Evolutionary conservation across 2,888 invertebrate species (phyloP).

Genomic region (Acrobasis suavella): DNA sequence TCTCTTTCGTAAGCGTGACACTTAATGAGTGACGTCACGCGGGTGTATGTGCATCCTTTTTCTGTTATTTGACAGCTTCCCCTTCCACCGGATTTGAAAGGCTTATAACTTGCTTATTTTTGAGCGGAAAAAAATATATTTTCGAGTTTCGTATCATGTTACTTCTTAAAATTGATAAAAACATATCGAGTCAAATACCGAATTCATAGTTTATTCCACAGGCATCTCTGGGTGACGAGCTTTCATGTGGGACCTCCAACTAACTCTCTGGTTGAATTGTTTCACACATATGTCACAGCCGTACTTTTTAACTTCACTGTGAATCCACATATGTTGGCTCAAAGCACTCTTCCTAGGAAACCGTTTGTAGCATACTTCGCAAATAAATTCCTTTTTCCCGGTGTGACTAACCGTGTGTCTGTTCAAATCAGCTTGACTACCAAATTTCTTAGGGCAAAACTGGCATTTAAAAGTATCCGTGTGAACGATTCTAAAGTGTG

Average conservation of each 20-base stretch:
- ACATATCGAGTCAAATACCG: no score
- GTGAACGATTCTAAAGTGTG: not conserved
- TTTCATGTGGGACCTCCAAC: conserved; percentile 58
- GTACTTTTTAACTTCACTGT: conserved; percentile 47
- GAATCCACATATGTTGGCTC: conserved; percentile 51
- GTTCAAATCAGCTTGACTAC: not conserved
- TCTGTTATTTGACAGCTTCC: no score
- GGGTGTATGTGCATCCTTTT: no score
- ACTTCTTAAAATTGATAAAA: no score
- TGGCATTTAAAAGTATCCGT: not conserved
- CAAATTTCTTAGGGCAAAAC: not conserved
- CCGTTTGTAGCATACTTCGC: conserved; percentile 54
- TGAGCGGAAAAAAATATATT: no score
- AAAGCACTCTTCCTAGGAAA: conserved; percentile 46
- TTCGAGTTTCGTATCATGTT: no score
- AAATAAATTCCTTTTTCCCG: conserved; percentile 56
- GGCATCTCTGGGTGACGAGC: conserved; percentile 56
- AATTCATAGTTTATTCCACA: conserved; percentile 18
- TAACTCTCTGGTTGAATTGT: conserved; percentile 48
- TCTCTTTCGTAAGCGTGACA: no score
- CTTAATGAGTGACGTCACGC: no score
- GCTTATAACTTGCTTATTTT: no score
- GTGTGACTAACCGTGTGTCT: conserved; percentile 43
- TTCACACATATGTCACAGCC: conserved; percentile 45
- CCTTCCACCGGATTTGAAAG: no score